A percentile compares a stretch with the other conserved stretches of the same genome.
Evolutionary conservation across 2,888 invertebrate species (phyloP).

Genomic region (Drosophila conformis): DNA sequence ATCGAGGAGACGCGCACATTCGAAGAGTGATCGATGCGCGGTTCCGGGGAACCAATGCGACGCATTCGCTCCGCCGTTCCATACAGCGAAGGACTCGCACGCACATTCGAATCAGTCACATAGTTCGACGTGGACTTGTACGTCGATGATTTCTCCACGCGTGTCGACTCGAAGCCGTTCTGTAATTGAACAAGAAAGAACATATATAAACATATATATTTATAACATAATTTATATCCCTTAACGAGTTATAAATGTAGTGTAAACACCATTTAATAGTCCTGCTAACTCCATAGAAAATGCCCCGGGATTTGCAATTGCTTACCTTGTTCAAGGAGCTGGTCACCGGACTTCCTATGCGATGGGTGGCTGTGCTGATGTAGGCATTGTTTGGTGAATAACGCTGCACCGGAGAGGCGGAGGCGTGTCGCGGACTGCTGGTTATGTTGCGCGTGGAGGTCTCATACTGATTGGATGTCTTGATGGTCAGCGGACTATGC

Average conservation of each 20-base stretch:
- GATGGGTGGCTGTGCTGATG: constrained; percentile 85
- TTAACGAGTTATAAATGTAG: too few relatives aligned
- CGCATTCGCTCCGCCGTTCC: constrained; percentile 84
- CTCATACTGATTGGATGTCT: constrained; percentile 84
- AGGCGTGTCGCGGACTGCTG: constrained; percentile 82
- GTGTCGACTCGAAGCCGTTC: constrained; percentile 82
- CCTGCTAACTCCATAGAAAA: neutral
- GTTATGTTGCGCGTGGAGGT: constrained; percentile 79
- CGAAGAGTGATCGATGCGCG: constrained; percentile 86
- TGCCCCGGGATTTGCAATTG: neutral
- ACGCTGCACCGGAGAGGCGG: constrained; percentile 83
- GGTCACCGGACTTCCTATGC: constrained; percentile 84
- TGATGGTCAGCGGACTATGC: constrained; percentile 85
- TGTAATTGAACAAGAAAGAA: constrained; percentile 13
- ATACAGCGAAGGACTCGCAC: constrained; percentile 86
- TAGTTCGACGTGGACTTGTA: constrained; percentile 86
- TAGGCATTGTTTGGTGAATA: constrained; percentile 87
- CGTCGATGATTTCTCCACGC: constrained; percentile 85
- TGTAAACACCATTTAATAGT: too few relatives aligned
- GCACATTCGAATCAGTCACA: constrained; percentile 83
- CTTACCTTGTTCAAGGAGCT: constrained; percentile 66
- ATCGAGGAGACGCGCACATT: constrained; percentile 88
- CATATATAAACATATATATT: too few relatives aligned
- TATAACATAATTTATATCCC: too few relatives aligned
- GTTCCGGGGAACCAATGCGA: constrained; percentile 86